phyloP scores from a whole-genome alignment of 2,888 invertebrate species.

The Pachydiplax longipennis region DNA sequence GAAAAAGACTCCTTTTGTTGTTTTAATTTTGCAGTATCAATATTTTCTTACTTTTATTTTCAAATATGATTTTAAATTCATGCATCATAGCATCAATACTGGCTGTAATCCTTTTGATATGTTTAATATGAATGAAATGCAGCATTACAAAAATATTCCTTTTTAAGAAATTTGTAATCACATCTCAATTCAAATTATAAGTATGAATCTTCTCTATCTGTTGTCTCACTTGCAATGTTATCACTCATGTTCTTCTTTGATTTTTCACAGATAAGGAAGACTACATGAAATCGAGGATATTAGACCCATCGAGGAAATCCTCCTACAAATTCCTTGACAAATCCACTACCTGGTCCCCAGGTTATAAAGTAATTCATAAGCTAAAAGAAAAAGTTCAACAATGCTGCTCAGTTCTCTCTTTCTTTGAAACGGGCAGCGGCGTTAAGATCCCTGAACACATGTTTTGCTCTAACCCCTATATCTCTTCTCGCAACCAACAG shows the following conservation, averaged over 20 bases:
- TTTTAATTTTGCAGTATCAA: background rate
- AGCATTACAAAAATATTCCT: background rate
- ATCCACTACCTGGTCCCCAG: conserved; percentile 34
- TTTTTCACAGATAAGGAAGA: conserved; percentile 4
- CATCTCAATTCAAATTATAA: background rate
- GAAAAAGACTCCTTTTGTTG: background rate
- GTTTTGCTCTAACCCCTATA: background rate
- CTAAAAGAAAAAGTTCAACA: background rate
- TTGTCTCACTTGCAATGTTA: background rate
- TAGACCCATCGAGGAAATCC: conserved; percentile 27
- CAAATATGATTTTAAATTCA: background rate
- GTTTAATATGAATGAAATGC: background rate
- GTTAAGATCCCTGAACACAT: background rate
- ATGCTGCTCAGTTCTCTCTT: background rate
- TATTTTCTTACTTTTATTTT: background rate
- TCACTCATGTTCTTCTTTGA: background rate
- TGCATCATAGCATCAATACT: background rate
- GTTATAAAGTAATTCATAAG: background rate
- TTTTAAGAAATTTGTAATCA: background rate
- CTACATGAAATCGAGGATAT: conserved; percentile 42
- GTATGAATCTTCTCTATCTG: background rate
- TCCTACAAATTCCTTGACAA: conserved; percentile 23
- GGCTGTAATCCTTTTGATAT: background rate
- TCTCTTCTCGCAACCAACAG: background rate
- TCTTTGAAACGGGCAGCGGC: background rate